Base-by-base conservation (phyloP, 2,113 vertebrate species). In the Chauna torquata region DNA sequence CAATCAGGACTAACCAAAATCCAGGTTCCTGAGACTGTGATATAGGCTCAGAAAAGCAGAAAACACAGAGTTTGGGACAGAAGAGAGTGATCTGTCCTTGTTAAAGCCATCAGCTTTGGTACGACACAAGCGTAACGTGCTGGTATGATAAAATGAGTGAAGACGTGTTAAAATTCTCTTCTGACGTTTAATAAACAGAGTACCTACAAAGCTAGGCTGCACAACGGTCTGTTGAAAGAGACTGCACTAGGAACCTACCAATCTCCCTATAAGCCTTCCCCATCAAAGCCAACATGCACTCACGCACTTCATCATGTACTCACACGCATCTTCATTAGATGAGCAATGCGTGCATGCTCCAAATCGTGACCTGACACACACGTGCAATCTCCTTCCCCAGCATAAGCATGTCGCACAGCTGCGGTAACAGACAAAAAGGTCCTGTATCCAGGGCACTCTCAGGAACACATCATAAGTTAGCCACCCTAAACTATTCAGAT, bases 71-170 rank as follows among this genome's bases (percentile, higher is more conserved):
- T 34, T n/a, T 18, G 30, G 16, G 54, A 71, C 36, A 76, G 44
- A 42, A 74, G 9, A 62, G 32, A 36, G 14, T 22, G 23, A 45
- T 3, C 20, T 50, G 28, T 28, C 50, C 32, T 34, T 1, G 0
- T 10, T 52, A 68, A 65, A 90, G 62, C 57, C 45, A 38, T 8
- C 55, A 66, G 65, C 32, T 82, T 65, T 65, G 23, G 23, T 16
- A 64, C 30, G 24, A 52, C 15, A 50, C 42, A 69, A 47, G 58
- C 2, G 18, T 27, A 59, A 92, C 3, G 1, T 0, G 0, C 0
- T 32, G 34, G 54, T 38, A 27, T 4, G 34, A 88, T 1, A 54
- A 68, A 78, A 47, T 2, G 9, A 40, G 28, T 3, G 8, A 61
- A 88, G 25, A 52, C 0, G 0, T 18, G 38, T 34, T 27, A 47